phyloP scores from a whole-genome alignment of 2,888 invertebrate species.

The Acleris literana region DNA sequence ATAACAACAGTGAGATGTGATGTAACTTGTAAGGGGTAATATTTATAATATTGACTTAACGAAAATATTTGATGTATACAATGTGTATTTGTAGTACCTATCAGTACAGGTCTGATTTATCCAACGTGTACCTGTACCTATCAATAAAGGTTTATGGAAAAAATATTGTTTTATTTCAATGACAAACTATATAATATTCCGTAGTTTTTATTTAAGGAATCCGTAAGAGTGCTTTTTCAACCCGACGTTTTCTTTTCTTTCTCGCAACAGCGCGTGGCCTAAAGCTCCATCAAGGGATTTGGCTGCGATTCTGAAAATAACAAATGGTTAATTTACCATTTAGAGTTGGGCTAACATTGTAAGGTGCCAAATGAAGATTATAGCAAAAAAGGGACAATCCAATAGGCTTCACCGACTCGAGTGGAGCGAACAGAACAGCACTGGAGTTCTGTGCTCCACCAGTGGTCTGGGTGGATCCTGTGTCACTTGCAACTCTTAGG shows the following conservation, averaged over 20 bases:
- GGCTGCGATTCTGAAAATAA: slow-evolving; percentile 78
- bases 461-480: too few species aligned
- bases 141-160: slow-evolving; percentile 40
- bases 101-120: neutral
- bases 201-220: slow-evolving; percentile 76
- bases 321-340: neutral
- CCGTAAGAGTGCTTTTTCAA: slow-evolving; percentile 80
- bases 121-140: neutral
- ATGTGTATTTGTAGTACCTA: too few species aligned
- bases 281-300: slow-evolving; percentile 87
- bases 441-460: too few species aligned
- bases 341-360: too few species aligned
- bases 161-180: slow-evolving; percentile 35
- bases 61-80: slow-evolving; percentile 8
- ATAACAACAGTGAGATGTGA: slow-evolving; percentile 30
- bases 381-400: too few species aligned
- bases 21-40: slow-evolving; percentile 16
- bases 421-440: too few species aligned
- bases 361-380: too few species aligned
- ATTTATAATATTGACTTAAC: neutral
- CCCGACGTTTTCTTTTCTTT: slow-evolving; percentile 65
- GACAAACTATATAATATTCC: slow-evolving; percentile 33
- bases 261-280: slow-evolving; percentile 84
- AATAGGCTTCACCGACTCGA: too few species aligned
- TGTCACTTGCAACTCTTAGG: too few species aligned